Evolutionary conservation across 1,140 invertebrate species (phyloP).

Genomic region (Chrysomallon squamiferum): DNA sequence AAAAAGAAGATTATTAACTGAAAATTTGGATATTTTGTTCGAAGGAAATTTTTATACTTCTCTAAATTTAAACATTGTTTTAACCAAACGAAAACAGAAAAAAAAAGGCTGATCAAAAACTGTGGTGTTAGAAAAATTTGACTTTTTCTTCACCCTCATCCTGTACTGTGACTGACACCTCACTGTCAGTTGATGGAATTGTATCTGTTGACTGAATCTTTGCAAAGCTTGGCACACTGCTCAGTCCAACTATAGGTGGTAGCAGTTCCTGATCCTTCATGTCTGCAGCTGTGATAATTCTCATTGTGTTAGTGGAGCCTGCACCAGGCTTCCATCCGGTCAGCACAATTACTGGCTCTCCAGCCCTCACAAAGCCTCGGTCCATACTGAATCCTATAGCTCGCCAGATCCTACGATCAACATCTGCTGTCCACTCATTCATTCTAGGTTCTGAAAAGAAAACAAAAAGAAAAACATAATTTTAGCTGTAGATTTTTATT

Average conservation of each 20-base stretch:
- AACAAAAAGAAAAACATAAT: no score
- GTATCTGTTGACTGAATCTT: constrained; percentile 4
- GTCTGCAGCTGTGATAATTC: constrained; percentile 81
- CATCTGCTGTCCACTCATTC: constrained; percentile 90
- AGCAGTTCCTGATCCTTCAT: constrained; percentile 29
- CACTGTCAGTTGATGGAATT: background rate
- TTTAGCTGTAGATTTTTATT: no score
- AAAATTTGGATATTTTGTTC: no score
- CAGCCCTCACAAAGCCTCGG: constrained; percentile 82
- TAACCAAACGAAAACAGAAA: no score
- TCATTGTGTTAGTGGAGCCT: constrained; percentile 96
- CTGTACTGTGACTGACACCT: background rate
- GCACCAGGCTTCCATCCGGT: constrained; percentile 94
- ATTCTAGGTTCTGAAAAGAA: constrained; percentile 30
- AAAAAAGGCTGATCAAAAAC: background rate
- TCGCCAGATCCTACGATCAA: constrained; percentile 88
- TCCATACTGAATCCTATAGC: constrained; percentile 88
- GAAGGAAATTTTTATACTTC: no score
- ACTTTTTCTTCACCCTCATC: constrained; percentile 10
- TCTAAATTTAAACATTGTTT: no score
- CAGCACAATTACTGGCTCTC: constrained; percentile 90
- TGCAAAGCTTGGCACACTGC: constrained; percentile 38
- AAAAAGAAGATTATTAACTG: no score
- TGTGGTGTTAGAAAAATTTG: constrained; percentile 26
- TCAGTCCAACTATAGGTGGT: constrained; percentile 41